A percentile compares a stretch with the other conserved stretches of the same genome.
Evolutionary conservation across 2,888 invertebrate species (phyloP).

Genomic region (Pristionchus entomophagus): DNA sequence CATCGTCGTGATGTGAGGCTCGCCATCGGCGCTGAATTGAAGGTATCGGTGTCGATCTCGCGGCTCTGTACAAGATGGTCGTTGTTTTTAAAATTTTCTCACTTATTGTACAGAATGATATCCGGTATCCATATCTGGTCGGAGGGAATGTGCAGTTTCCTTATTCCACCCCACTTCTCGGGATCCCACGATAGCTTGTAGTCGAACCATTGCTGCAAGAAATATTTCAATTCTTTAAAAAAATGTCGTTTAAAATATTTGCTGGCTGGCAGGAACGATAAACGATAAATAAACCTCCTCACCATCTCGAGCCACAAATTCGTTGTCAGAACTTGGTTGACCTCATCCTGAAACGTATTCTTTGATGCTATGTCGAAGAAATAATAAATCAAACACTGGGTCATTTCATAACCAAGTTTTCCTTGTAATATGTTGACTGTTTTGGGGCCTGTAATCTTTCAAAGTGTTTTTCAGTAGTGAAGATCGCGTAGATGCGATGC

Average conservation of each 20-base stretch:
- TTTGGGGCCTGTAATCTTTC: no score
- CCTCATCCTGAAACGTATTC: slow-evolving; percentile 71
- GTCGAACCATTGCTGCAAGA: slow-evolving; percentile 92
- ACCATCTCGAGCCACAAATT: slow-evolving; percentile 76
- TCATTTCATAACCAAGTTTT: no score
- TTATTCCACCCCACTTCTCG: slow-evolving; percentile 86
- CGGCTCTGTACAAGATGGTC: no score
- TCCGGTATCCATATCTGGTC: slow-evolving; percentile 98
- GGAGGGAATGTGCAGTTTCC: slow-evolving; percentile 93
- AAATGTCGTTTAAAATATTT: no score
- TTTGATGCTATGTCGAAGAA: no score
- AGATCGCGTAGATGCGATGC: no score
- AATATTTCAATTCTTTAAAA: no score
- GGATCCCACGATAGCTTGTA: slow-evolving; percentile 94
- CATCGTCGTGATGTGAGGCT: slow-evolving; percentile 75
- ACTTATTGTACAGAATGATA: slow-evolving; percentile 94
- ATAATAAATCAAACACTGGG: no score
- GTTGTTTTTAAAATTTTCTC: slow-evolving; percentile 55
- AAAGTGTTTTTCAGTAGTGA: no score
- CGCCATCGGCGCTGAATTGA: slow-evolving; percentile 71
- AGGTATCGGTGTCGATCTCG: no score
- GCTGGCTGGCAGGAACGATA: no score
- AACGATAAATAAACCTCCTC: slow-evolving; percentile 45
- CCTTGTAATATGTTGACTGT: no score
- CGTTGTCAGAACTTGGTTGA: slow-evolving; percentile 75